Conservation (phyloP, 1,140 invertebrate genomes). For the Drosophila micromelanica region DNA sequence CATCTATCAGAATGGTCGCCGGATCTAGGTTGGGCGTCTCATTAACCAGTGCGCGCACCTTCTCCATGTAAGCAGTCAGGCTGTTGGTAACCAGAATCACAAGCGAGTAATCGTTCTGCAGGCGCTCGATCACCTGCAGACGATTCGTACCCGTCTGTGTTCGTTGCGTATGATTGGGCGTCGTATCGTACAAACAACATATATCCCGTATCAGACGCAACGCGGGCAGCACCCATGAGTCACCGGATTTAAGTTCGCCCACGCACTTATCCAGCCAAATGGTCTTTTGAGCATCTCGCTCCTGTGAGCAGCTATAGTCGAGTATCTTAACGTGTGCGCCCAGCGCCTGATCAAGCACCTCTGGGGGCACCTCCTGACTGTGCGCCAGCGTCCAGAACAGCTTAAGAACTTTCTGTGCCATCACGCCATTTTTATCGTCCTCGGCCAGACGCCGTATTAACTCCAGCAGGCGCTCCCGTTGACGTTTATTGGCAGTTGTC, state of each 20-base stretch:
- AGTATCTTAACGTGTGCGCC: constrained; percentile 98
- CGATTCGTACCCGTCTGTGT: constrained; percentile 88
- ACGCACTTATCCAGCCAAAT: constrained; percentile 98
- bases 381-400: constrained; percentile 99
- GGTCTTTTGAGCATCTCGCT: constrained; percentile 97
- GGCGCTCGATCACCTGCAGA: constrained; percentile 93
- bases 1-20: constrained; percentile 92
- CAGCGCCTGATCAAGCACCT: constrained; percentile 98
- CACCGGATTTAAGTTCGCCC: constrained; percentile 94
- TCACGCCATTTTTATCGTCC: constrained; percentile 99
- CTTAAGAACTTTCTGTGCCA: constrained; percentile 99
- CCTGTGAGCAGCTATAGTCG: constrained; percentile 98
- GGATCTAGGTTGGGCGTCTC: constrained; percentile 92
- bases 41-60: constrained; percentile 89
- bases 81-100: constrained; percentile 97
- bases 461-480: constrained; percentile 97
- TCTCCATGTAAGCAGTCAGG: constrained; percentile 96
- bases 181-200: constrained; percentile 95
- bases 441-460: constrained; percentile 97
- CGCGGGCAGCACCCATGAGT: constrained; percentile 95
- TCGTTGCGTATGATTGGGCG: constrained; percentile 89
- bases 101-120: constrained; percentile 96
- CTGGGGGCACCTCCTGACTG: constrained; percentile 97
- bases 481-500: constrained; percentile 98
- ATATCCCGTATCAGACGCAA: constrained; percentile 98